These are phyloP conservation scores for Canis aureus DNA, from an alignment of 2,113 vertebrate genomes.

Conservation along the genomic window DNA sequence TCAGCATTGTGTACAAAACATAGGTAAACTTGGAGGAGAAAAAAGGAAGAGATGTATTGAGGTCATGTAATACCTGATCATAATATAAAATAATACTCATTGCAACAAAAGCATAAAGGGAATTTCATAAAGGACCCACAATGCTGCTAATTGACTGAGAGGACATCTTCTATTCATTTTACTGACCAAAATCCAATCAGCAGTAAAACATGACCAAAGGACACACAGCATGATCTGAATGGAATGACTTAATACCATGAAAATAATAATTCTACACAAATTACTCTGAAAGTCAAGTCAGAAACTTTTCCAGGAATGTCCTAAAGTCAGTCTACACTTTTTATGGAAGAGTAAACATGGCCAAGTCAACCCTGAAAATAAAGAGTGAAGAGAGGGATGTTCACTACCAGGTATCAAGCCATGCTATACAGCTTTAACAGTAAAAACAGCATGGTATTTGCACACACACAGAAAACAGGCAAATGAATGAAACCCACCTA, in stretches of 20 bases:
- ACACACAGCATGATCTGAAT: not conserved
- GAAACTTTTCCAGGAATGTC: not conserved
- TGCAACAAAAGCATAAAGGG: slow-evolving; percentile 36
- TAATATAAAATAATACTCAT: not conserved
- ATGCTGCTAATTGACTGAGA: not conserved
- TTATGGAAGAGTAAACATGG: slow-evolving; percentile 31
- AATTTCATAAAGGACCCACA: not conserved
- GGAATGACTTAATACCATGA: not conserved
- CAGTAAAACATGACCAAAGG: not conserved
- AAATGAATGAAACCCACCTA: not conserved
- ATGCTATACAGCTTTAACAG: not conserved
- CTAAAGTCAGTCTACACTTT: not conserved
- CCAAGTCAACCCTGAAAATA: not conserved
- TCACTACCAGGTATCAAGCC: not conserved
- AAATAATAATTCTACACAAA: not conserved
- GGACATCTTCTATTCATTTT: not conserved
- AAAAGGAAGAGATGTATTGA: not conserved
- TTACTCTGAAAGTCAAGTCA: not conserved
- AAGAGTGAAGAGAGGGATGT: not conserved
- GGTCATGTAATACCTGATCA: not conserved
- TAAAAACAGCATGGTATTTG: not conserved
- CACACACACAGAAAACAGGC: not conserved
- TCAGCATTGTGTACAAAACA: not conserved
- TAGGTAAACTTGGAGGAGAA: not conserved
- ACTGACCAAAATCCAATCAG: not conserved